These are phyloP conservation scores for Tragelaphus strepsiceros DNA, from an alignment of 2,113 vertebrate species.

Conservation along the genomic window DNA sequence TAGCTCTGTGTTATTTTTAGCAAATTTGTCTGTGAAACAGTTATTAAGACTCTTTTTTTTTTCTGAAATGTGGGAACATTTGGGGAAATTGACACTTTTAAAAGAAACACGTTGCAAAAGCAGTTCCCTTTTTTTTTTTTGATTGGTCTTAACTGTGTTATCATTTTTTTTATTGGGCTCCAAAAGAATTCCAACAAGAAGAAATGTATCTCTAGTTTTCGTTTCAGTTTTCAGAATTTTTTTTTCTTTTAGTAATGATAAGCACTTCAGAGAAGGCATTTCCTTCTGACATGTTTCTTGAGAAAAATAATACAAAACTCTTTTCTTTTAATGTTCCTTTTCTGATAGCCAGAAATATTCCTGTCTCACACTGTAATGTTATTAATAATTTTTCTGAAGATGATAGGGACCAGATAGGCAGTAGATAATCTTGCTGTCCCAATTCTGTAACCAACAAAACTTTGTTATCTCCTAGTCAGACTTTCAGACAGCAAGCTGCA, in stretches of 20 bases:
- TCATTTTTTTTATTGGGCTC: neutral
- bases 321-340: neutral
- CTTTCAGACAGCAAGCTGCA: neutral
- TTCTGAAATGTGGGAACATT: neutral
- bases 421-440: fast-evolving
- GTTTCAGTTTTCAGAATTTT: neutral
- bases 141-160: neutral
- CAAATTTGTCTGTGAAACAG: neutral
- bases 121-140: neutral
- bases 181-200: neutral
- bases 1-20: neutral
- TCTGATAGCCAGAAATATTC: neutral
- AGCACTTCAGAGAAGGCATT: neutral
- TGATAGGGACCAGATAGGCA: neutral
- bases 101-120: neutral
- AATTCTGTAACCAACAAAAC: neutral
- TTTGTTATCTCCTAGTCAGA: neutral
- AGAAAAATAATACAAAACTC: neutral
- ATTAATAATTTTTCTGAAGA: neutral
- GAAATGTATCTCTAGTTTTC: neutral
- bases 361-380: neutral
- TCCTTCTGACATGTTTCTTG: neutral
- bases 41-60: neutral
- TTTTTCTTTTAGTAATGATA: neutral
- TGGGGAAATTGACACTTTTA: neutral